Percentiles rank a stretch among this genome's conserved stretches.
Conservation (phyloP, 2,113 vertebrate genomes). For the Platysternon megacephalum region DNA sequence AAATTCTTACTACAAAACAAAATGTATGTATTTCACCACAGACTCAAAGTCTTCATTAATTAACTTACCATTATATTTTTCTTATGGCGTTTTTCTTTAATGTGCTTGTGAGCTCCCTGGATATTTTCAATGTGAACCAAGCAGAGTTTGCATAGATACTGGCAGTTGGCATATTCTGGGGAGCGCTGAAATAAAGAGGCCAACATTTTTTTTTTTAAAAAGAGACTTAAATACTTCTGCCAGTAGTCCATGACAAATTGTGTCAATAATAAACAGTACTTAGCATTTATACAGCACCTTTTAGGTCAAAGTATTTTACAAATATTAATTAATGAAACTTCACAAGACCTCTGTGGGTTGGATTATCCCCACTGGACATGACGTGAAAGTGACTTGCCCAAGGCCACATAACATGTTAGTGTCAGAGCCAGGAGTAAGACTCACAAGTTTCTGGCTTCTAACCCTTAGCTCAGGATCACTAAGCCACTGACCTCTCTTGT, state of each 20-base stretch:
- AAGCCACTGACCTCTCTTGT: background rate
- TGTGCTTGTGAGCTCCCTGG: conserved; percentile 98
- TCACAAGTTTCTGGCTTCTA: conserved; percentile 11
- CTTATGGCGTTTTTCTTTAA: conserved; percentile 99
- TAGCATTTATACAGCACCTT: background rate
- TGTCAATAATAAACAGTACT: conserved; percentile 9
- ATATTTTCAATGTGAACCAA: conserved; percentile 98
- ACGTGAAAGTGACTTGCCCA: fast-evolving
- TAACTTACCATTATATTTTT: conserved; percentile 96
- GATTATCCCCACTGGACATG: background rate
- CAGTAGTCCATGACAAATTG: background rate
- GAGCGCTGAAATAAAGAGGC: conserved; percentile 84
- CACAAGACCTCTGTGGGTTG: background rate
- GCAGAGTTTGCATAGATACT: conserved; percentile 98
- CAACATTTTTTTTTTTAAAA: conserved; percentile 35
- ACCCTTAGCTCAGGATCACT: conserved; percentile 29
- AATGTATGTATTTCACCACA: background rate
- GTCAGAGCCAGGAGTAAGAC: background rate
- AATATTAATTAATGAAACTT: background rate
- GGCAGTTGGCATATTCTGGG: conserved; percentile 95
- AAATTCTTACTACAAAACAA: background rate
- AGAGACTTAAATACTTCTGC: background rate
- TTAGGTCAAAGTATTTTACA: background rate
- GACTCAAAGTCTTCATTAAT: background rate
- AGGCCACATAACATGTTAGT: background rate